Evolutionary conservation across 2,888 invertebrate genomes (phyloP).

Genomic region (Ochropacha duplaris): DNA sequence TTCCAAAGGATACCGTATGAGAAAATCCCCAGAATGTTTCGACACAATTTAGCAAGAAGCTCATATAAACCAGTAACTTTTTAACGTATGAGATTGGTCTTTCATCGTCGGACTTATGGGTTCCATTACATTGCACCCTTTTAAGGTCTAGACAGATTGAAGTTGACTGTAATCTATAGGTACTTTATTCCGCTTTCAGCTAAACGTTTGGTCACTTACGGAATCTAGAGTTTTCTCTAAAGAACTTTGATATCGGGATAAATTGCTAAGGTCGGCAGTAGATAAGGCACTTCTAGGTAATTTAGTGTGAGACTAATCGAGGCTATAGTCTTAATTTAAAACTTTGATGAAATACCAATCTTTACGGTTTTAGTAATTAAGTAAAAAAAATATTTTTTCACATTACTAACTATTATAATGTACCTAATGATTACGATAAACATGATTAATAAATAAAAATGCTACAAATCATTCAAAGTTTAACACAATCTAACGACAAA

Average conservation of each 20-base stretch:
- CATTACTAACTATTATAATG: too few relatives aligned
- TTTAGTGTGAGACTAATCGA: too few relatives aligned
- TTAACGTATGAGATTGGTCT: background rate
- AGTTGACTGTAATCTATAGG: background rate
- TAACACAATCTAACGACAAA: background rate
- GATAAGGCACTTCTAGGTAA: background rate
- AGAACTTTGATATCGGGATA: background rate
- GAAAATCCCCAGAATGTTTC: background rate
- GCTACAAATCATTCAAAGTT: background rate
- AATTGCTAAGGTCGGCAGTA: background rate
- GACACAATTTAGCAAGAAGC: background rate
- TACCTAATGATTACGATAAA: too few relatives aligned
- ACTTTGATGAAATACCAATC: too few relatives aligned
- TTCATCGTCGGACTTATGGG: background rate
- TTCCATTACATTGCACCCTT: constrained; percentile 1
- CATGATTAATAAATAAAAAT: background rate
- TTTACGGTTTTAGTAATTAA: too few relatives aligned
- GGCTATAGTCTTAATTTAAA: too few relatives aligned
- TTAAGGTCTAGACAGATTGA: constrained; percentile 2
- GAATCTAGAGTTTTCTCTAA: background rate
- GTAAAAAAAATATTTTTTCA: too few relatives aligned
- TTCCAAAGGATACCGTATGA: background rate
- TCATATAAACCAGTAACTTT: background rate
- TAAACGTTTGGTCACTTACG: background rate
- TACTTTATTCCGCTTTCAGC: constrained; percentile 1